Evolutionary conservation across 23 tunicate genomes (phyloP).

Genomic region (Phallusia fumigata): DNA sequence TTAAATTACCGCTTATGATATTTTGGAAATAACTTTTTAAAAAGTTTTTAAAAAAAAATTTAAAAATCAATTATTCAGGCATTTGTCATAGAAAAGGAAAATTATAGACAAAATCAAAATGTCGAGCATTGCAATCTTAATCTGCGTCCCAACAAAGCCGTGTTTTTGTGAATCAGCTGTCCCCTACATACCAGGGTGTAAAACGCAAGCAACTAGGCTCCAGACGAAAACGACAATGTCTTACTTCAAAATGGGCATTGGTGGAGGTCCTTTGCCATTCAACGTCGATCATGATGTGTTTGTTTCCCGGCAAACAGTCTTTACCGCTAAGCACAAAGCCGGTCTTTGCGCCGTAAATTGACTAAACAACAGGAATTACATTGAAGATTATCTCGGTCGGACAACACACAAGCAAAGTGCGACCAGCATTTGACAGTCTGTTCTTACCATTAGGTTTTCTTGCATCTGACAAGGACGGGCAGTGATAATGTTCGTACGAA

Average conservation of each 20-base stretch:
- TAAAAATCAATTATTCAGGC: too few relatives aligned
- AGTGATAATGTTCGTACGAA: not conserved
- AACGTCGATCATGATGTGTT: not conserved
- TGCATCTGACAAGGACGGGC: not conserved
- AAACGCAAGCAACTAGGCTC: too few relatives aligned
- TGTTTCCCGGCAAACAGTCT: not conserved
- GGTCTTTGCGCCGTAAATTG: not conserved
- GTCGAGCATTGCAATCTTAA: too few relatives aligned
- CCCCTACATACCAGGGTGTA: too few relatives aligned
- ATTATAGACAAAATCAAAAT: too few relatives aligned
- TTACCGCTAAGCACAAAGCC: not conserved
- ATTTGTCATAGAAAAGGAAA: too few relatives aligned
- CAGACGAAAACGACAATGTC: too few relatives aligned
- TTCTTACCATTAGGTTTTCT: not conserved
- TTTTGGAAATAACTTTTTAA: too few relatives aligned
- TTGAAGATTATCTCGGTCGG: not conserved
- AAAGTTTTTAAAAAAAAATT: too few relatives aligned
- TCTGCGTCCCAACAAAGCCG: too few relatives aligned
- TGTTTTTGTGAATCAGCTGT: too few relatives aligned
- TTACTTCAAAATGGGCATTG: not conserved
- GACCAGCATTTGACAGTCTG: not conserved
- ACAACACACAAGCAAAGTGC: not conserved
- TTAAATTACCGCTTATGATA: too few relatives aligned
- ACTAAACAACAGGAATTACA: not conserved
- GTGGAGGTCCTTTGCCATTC: constrained; percentile 1